phyloP scores from a whole-genome alignment of 2,888 invertebrate genomes.

The Stramonita haemastoma region DNA sequence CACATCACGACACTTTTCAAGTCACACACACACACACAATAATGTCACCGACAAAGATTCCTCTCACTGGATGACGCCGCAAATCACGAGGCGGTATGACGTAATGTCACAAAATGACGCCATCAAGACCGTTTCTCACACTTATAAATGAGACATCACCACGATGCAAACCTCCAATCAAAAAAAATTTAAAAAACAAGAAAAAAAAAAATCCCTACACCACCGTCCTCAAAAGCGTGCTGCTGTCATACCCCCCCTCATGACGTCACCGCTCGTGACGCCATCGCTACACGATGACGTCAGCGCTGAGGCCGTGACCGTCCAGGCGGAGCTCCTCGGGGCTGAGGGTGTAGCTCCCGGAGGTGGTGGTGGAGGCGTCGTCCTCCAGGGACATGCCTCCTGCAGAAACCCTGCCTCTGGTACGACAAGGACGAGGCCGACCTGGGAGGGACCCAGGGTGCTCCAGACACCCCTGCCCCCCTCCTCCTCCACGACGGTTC shows the following conservation, averaged over 20 bases:
- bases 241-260: too few species aligned
- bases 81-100: too few species aligned
- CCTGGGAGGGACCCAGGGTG: not conserved
- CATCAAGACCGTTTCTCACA: too few species aligned
- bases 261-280: not conserved
- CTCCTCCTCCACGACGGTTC: not conserved
- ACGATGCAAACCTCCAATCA: too few species aligned
- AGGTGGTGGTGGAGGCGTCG: constrained; percentile 63
- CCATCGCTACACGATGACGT: constrained; percentile 48
- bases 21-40: not conserved
- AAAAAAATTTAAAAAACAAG: too few species aligned
- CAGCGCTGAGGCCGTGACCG: constrained; percentile 50
- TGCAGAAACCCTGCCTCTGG: constrained; percentile 39
- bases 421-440: constrained; percentile 36
- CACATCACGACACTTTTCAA: not conserved
- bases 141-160: too few species aligned
- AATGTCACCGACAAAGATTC: not conserved
- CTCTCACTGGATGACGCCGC: not conserved
- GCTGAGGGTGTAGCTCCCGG: constrained; percentile 67
- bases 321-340: constrained; percentile 61
- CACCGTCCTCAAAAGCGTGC: too few species aligned
- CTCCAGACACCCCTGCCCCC: not conserved
- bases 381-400: constrained; percentile 58
- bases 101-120: too few species aligned
- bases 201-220: too few species aligned